Conservation (phyloP, 2,797 vertebrate genomes). For the Chaunax sp. region DNA sequence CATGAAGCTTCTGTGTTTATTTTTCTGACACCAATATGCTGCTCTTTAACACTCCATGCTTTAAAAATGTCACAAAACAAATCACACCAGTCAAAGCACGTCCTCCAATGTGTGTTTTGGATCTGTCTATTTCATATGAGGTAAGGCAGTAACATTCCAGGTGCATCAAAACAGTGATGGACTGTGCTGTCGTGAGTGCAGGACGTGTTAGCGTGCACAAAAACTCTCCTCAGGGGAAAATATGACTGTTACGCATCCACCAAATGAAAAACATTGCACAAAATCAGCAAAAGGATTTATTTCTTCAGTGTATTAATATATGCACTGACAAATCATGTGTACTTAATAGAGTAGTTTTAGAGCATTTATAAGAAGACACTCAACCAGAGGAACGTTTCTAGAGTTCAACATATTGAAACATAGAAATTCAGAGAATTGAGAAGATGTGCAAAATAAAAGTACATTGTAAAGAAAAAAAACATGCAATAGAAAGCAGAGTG, state of each 20-base stretch:
- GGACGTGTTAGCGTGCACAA: slow-evolving; percentile 6
- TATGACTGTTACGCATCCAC: slow-evolving; percentile 4
- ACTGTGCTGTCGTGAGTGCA: slow-evolving; percentile 19
- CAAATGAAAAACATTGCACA: neutral
- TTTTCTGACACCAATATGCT: slow-evolving; percentile 28
- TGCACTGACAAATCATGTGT: slow-evolving; percentile 38
- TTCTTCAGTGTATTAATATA: slow-evolving; percentile 54
- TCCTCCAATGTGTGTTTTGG: slow-evolving; percentile 56
- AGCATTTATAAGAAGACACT: slow-evolving; percentile 26
- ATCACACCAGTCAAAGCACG: slow-evolving; percentile 54
- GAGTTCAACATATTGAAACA: slow-evolving; percentile 33
- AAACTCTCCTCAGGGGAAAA: slow-evolving; percentile 32
- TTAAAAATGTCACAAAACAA: slow-evolving; percentile 41
- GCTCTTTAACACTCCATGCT: slow-evolving; percentile 6
- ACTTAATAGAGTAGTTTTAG: slow-evolving; percentile 33
- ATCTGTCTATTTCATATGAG: slow-evolving; percentile 11
- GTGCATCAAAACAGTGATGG: slow-evolving; percentile 26
- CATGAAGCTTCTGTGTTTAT: slow-evolving; percentile 35
- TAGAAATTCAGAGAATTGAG: neutral
- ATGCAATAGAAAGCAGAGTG: neutral
- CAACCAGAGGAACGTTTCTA: slow-evolving; percentile 1
- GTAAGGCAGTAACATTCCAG: slow-evolving; percentile 3
- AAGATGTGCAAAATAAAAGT: slow-evolving; percentile 36
- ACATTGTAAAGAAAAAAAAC: slow-evolving; percentile 19
- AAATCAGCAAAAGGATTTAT: slow-evolving; percentile 48